phyloP scores from a whole-genome alignment of 1,140 invertebrate genomes.

The Drosophila jambulina region DNA sequence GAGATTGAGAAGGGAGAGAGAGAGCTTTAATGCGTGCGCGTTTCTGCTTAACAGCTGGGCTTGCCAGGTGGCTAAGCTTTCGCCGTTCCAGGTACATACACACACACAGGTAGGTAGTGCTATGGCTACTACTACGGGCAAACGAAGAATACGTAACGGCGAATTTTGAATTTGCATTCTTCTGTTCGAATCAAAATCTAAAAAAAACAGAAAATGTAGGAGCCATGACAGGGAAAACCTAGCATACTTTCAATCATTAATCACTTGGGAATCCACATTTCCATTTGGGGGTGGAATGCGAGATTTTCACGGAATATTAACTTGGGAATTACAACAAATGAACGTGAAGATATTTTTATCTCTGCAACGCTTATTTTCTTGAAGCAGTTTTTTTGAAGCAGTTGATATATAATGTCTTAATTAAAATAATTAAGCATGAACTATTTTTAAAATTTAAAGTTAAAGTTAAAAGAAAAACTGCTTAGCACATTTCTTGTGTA shows the following conservation, averaged over 20 bases:
- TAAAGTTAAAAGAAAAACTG: background rate
- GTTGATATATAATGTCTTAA: background rate
- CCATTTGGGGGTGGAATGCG: background rate
- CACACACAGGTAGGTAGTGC: background rate
- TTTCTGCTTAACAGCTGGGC: slow-evolving; percentile 49
- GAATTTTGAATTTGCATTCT: slow-evolving; percentile 7
- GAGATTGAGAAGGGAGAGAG: slow-evolving; percentile 15
- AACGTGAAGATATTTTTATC: background rate
- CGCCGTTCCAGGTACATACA: background rate
- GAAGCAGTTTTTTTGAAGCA: background rate
- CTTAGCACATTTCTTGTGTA: slow-evolving; percentile 32
- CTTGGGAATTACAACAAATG: background rate
- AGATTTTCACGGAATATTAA: background rate
- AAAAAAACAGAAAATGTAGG: rapidly evolving
- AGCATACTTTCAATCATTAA: background rate
- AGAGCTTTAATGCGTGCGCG: slow-evolving; percentile 51
- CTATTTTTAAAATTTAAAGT: background rate
- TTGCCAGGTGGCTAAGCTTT: slow-evolving; percentile 34
- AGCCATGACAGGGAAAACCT: background rate
- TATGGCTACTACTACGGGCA: no score
- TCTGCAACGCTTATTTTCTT: background rate
- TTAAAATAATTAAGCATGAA: background rate
- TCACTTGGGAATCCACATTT: background rate
- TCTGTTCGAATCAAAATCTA: background rate
- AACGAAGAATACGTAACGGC: background rate